A percentile compares a stretch with the other conserved stretches of the same genome.
Conservation (phyloP, 1,140 invertebrate genomes). For the Cecropterus lyciades region DNA sequence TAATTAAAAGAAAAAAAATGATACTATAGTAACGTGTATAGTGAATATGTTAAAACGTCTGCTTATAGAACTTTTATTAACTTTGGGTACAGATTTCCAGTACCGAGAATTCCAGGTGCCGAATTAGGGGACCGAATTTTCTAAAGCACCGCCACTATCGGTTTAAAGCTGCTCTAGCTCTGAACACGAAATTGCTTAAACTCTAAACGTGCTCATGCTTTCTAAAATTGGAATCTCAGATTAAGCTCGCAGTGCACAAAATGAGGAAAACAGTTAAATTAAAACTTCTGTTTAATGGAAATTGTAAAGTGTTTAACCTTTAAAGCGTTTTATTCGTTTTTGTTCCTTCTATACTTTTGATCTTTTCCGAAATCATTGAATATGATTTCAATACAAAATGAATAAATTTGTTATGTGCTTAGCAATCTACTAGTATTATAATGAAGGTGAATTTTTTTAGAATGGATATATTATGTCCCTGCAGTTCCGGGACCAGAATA, state of each 20-base stretch:
- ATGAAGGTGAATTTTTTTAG: no score
- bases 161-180: not conserved
- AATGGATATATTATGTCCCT: no score
- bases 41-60: no score
- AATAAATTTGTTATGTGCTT: no score
- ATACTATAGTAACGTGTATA: no score
- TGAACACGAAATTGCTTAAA: constrained; percentile 12
- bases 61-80: not conserved
- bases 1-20: no score
- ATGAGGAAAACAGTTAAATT: constrained; percentile 4
- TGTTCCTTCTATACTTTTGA: no score
- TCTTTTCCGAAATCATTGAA: no score
- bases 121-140: not conserved
- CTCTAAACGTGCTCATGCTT: constrained; percentile 7
- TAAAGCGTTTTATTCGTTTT: no score
- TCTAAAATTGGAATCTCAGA: constrained; percentile 8
- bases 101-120: not conserved
- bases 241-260: constrained; percentile 13
- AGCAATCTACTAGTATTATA: no score
- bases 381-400: no score
- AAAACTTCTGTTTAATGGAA: not conserved
- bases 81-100: not conserved
- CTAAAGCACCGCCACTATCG: not conserved
- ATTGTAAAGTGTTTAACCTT: not conserved
- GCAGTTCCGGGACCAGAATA: no score